phyloP scores from a whole-genome alignment of 2,888 invertebrate genomes.

The Teleogryllus oceanicus region DNA sequence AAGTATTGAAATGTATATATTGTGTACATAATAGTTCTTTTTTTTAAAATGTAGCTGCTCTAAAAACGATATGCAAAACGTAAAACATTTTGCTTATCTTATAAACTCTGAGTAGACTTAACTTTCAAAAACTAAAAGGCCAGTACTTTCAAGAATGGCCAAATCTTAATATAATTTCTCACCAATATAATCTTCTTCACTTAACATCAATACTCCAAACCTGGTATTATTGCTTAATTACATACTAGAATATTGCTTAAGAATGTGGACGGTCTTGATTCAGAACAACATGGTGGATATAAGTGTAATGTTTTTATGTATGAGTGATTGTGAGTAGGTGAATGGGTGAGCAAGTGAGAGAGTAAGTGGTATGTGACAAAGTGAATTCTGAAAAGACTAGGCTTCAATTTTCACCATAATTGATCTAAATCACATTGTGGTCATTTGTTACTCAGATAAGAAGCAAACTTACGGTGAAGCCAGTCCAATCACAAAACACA shows the following conservation, averaged over 20 bases:
- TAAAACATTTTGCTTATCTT: background rate
- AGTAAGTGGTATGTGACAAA: background rate
- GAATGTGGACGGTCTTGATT: conserved; percentile 33
- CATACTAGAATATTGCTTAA: conserved; percentile 30
- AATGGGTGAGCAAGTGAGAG: conserved; percentile 2
- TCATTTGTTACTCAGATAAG: too few species aligned
- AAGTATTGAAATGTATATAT: background rate
- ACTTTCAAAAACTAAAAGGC: background rate
- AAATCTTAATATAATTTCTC: conserved; percentile 19
- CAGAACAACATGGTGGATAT: background rate
- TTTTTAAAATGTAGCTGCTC: background rate
- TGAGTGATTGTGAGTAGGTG: background rate
- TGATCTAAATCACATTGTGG: too few species aligned
- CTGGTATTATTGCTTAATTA: conserved; percentile 28
- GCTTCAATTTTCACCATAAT: too few species aligned
- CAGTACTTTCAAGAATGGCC: background rate
- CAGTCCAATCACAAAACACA: too few species aligned
- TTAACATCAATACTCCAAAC: conserved; percentile 24
- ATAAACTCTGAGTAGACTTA: conserved; percentile 9
- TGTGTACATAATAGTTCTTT: background rate
- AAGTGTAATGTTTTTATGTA: background rate
- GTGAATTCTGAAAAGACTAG: background rate
- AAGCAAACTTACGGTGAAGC: too few species aligned
- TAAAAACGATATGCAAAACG: background rate
- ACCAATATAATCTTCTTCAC: conserved; percentile 4